These are phyloP conservation scores for Plagodis pulveraria DNA, from an alignment of 2,888 invertebrate species.

Conservation along the genomic window DNA sequence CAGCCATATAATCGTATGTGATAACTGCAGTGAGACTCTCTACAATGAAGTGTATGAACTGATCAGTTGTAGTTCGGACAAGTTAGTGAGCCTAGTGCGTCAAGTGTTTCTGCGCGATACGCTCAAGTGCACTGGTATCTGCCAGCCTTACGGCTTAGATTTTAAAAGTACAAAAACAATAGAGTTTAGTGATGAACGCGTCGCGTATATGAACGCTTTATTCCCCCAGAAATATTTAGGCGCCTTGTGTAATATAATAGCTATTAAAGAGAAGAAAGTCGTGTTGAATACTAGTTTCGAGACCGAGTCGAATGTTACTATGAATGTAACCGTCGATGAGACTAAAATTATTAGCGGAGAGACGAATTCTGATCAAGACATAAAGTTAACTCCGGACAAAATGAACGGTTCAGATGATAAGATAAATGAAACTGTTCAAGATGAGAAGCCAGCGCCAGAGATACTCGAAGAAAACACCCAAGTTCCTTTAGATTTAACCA, in stretches of 20 bases:
- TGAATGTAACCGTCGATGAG: constrained; percentile 74
- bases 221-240: constrained; percentile 89
- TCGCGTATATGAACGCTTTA: constrained; percentile 86
- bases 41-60: constrained; percentile 90
- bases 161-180: constrained; percentile 84
- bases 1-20: constrained; percentile 89
- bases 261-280: constrained; percentile 87
- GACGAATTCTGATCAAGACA: constrained; percentile 66
- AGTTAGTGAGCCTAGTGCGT: constrained; percentile 86
- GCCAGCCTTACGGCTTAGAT: constrained; percentile 86
- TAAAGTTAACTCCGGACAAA: constrained; percentile 65
- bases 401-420: constrained; percentile 65
- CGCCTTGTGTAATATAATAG: constrained; percentile 91
- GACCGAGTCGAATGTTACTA: constrained; percentile 77
- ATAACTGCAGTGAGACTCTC: constrained; percentile 89
- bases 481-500: constrained; percentile 56
- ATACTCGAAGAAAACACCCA: constrained; percentile 50
- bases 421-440: constrained; percentile 62
- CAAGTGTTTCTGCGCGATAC: constrained; percentile 86
- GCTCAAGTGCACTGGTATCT: constrained; percentile 86
- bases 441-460: constrained; percentile 59
- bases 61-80: constrained; percentile 88
- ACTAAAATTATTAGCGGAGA: constrained; percentile 61
- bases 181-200: constrained; percentile 76
- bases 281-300: constrained; percentile 87